A percentile compares a stretch with the other conserved stretches of the same genome.
Evolutionary conservation across 2,113 vertebrate genomes (phyloP).

Genomic region (Zosterops pallidus): DNA sequence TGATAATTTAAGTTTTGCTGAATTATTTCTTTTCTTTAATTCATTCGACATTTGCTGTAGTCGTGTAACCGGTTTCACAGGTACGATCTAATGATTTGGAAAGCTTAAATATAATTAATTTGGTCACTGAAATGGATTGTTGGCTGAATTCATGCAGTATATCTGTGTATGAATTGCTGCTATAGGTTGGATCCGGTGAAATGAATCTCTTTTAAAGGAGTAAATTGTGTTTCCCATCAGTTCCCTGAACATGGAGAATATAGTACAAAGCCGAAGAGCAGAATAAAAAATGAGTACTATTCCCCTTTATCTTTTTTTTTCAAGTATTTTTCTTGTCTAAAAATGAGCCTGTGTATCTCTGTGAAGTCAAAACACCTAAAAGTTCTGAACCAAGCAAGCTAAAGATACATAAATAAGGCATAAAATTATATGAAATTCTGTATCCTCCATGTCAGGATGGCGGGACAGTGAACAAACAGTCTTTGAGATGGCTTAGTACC

Average conservation of each 20-base stretch:
- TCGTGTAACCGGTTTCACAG: not conserved
- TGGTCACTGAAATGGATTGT: not conserved
- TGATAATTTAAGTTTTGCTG: not conserved
- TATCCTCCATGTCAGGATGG: not conserved
- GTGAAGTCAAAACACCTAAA: not conserved
- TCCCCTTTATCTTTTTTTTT: not conserved
- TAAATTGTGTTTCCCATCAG: not conserved
- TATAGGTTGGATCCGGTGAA: not conserved
- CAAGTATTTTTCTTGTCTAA: not conserved
- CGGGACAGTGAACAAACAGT: not conserved
- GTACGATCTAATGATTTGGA: not conserved
- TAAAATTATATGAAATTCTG: not conserved
- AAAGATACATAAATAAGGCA: not conserved
- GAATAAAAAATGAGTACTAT: not conserved
- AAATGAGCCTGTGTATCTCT: not conserved
- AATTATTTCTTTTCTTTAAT: not conserved
- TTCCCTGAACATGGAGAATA: not conserved
- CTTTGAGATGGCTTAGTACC: not conserved
- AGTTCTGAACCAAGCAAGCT: not conserved
- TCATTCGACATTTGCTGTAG: not conserved
- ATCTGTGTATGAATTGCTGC: not conserved
- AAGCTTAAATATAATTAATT: constrained; percentile 13
- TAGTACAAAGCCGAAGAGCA: not conserved
- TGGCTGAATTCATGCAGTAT: not conserved
- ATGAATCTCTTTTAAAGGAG: constrained; percentile 6